Base-by-base conservation (phyloP, 2,797 vertebrate genomes). In the Sebastes trivittatus region DNA sequence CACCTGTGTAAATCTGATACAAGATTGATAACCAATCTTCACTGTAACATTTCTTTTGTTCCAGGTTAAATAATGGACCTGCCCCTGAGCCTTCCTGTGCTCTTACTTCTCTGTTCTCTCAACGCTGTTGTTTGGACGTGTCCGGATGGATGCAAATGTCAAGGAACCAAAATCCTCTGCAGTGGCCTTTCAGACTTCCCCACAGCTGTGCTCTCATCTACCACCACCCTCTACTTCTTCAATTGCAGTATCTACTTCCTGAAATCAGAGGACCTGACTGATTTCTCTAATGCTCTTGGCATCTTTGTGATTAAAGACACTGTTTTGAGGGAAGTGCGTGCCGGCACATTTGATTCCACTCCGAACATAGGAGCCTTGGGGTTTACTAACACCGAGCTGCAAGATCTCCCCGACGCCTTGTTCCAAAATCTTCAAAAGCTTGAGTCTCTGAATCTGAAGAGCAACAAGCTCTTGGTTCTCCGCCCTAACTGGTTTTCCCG, bases 351-450 rank as follows among this genome's bases (percentile, higher is more conserved):
- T 89, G 90, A 95, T 82, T 89, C 89, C 78, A 93, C 97, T 49
- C 83, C 77, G 0, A 95, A 96, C 0, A 80, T 99, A 63, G 84
- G 75, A 22, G 87, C 80, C 75, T 94, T 99, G 72, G 90, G 42
- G 16, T 91, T 99, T 18, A 90, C 88, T 76, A 94, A 91, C 79
- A 98, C 94, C n/a, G 92, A 95, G 79, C 92, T 99, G 22, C 94
- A 94, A 84, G 97, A 97, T 86, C 93, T 99, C 32, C 97, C 96
- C 0, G 96, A 95, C 0, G 86, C 92, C 0, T 78, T 96, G 59
- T 99, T 99, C 2, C 94, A 96, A 79, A 96, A 94, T 70, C 91
- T 97, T 54, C 79, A 80, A 10, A 90, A 85, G 34, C 96, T 99
- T 30, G 77, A 94, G 29, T 90, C 86, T 82, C 93, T 99, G 81